These are phyloP conservation scores for Etheostoma nigrum DNA, from an alignment of 2,797 vertebrate genomes.

Conservation along the genomic window DNA sequence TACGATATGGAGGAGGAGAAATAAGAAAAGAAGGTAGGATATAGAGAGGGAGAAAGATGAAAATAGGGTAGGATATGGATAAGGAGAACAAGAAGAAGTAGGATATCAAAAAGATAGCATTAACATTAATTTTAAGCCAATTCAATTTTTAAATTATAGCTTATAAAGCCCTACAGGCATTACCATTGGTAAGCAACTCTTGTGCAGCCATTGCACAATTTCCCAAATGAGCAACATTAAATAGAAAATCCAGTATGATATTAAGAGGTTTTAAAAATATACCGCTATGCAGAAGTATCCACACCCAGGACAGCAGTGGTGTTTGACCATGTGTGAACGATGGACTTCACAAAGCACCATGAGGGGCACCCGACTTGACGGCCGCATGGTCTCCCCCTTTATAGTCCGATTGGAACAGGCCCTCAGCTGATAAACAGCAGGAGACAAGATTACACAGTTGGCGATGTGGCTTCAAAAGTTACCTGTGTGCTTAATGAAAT, in stretches of 20 bases:
- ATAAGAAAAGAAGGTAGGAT: not conserved
- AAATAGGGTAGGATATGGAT: not conserved
- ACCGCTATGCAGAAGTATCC: constrained; percentile 94
- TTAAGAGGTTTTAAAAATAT: constrained; percentile 50
- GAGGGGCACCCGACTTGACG: constrained; percentile 91
- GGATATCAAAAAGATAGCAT: not conserved
- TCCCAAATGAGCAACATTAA: not conserved
- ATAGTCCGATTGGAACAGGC: constrained; percentile 88
- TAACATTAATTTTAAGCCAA: not conserved
- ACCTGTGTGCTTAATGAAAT: not conserved
- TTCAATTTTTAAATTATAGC: not conserved
- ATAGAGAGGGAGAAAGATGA: not conserved
- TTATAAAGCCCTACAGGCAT: not conserved
- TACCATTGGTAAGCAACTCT: not conserved
- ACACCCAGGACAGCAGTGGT: constrained; percentile 95
- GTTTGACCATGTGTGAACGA: constrained; percentile 94
- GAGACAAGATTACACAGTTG: not conserved
- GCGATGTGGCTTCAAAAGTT: not conserved
- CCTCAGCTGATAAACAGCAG: constrained; percentile 81
- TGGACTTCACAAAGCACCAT: constrained; percentile 94
- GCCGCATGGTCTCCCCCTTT: constrained; percentile 94
- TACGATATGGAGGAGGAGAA: not conserved
- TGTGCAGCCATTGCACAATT: not conserved
- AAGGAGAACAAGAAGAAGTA: no score
- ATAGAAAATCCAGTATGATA: not conserved